Evolutionary conservation across 1,140 invertebrate species (phyloP).

Genomic region (Zaprionus camerounensis): DNA sequence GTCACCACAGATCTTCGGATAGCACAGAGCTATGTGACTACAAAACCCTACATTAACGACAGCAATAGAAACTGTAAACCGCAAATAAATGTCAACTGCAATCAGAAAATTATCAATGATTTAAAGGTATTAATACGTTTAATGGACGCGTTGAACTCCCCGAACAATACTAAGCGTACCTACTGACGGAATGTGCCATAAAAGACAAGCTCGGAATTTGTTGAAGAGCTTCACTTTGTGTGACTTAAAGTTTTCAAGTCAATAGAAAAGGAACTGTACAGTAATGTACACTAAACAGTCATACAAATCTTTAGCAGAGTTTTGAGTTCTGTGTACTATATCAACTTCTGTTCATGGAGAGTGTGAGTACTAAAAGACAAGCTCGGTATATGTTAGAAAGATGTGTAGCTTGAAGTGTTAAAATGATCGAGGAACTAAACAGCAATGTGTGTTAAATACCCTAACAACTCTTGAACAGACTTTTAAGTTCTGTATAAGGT

Average conservation of each 20-base stretch:
- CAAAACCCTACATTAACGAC: constrained; percentile 38
- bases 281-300: no score
- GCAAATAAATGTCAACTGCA: constrained; percentile 34
- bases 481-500: background rate
- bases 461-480: background rate
- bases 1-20: constrained; percentile 23
- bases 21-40: background rate
- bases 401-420: background rate
- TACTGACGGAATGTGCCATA: constrained; percentile 1
- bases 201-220: background rate
- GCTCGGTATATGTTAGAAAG: background rate
- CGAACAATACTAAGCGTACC: constrained; percentile 1
- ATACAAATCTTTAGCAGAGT: background rate
- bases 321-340: background rate
- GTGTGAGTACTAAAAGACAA: background rate
- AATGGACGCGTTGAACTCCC: constrained; percentile 31
- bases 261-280: no score
- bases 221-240: background rate
- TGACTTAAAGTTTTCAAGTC: background rate
- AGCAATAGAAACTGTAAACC: constrained; percentile 12
- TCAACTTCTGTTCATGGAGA: no score
- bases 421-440: background rate
- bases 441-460: background rate
- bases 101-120: constrained; percentile 50
- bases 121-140: constrained; percentile 39